Conservation (phyloP, 2,797 vertebrate genomes). For the Dryobates pubescens region DNA sequence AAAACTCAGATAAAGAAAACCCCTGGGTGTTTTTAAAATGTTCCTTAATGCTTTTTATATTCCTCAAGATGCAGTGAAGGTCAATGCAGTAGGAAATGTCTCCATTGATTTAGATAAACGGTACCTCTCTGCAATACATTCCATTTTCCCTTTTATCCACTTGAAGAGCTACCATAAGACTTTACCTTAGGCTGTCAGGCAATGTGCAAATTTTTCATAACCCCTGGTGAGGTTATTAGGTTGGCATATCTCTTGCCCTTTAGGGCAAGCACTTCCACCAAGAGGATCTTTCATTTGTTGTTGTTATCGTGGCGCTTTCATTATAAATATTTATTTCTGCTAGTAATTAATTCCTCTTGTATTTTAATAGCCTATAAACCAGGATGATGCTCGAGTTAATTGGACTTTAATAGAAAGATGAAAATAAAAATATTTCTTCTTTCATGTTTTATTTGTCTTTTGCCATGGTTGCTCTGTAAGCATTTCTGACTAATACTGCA, state of each 20-base stretch:
- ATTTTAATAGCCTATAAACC: conserved; percentile 1
- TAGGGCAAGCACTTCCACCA: conserved; percentile 25
- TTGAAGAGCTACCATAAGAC: conserved; percentile 58
- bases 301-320: neutral
- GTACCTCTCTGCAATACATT: conserved; percentile 57
- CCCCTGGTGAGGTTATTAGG: conserved; percentile 55
- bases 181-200: conserved; percentile 65
- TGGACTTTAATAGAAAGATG: conserved; percentile 1
- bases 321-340: conserved; percentile 51
- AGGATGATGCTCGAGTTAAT: neutral
- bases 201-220: conserved; percentile 71
- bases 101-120: conserved; percentile 75
- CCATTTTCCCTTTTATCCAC: conserved; percentile 67
- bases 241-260: conserved; percentile 59
- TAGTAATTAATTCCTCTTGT: conserved; percentile 19
- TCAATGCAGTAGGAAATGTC: conserved; percentile 67
- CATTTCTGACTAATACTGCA: neutral
- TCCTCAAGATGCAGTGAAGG: conserved; percentile 69
- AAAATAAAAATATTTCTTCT: conserved; percentile 17
- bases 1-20: conserved; percentile 45
- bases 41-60: conserved; percentile 49
- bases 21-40: conserved; percentile 53
- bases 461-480: neutral
- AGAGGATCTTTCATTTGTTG: conserved; percentile 1
- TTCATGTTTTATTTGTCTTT: neutral